These are phyloP conservation scores for Aethes cnicana DNA, from an alignment of 2,888 invertebrate genomes.

Conservation along the genomic window DNA sequence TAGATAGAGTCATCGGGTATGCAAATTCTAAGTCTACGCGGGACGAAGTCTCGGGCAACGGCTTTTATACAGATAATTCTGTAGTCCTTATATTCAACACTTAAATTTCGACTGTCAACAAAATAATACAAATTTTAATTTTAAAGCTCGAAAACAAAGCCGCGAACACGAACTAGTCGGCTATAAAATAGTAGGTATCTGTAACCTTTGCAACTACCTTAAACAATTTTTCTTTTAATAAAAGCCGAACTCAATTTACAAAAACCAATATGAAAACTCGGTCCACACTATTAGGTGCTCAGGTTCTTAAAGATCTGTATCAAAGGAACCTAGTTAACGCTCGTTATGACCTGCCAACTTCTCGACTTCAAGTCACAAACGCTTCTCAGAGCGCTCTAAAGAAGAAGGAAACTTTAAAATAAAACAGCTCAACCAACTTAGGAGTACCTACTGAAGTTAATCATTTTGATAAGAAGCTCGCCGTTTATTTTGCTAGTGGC, in stretches of 20 bases:
- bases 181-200: too few species aligned
- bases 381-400: conserved; percentile 12
- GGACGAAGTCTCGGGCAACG: too few species aligned
- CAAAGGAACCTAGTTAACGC: conserved; percentile 24
- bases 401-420: conserved; percentile 19
- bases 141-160: too few species aligned
- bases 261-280: neutral
- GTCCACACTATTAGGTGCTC: neutral
- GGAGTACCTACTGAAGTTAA: neutral
- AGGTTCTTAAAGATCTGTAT: neutral
- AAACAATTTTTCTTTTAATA: neutral
- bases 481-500: conserved; percentile 6
- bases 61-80: too few species aligned
- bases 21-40: too few species aligned
- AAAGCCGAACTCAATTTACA: neutral
- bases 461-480: neutral
- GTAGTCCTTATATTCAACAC: too few species aligned
- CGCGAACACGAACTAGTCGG: too few species aligned
- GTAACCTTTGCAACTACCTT: too few species aligned
- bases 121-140: too few species aligned
- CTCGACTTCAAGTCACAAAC: conserved; percentile 23
- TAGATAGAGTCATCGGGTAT: too few species aligned
- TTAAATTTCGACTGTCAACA: too few species aligned
- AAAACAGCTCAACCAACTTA: conserved; percentile 9
- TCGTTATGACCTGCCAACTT: conserved; percentile 12